Evolutionary conservation across 1,140 invertebrate genomes (phyloP).

Genomic region (Cydia strobilella): DNA sequence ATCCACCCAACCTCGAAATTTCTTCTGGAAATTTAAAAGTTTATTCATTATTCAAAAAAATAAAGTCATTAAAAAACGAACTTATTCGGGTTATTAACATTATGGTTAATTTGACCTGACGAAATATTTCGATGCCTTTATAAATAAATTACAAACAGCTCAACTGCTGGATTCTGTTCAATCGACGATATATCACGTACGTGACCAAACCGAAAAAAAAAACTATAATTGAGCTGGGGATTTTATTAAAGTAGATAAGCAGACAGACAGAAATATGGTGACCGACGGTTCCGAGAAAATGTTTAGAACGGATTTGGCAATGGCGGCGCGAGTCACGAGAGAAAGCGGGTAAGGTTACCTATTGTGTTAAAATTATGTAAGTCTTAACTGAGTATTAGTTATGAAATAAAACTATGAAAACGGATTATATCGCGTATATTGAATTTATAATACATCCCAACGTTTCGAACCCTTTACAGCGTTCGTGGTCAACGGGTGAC

Average conservation of each 20-base stretch:
- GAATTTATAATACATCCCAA: too few species aligned
- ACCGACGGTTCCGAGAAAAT: constrained; percentile 24
- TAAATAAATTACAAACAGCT: constrained; percentile 1
- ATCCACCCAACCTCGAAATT: too few species aligned
- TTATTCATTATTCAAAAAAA: too few species aligned
- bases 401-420: too few species aligned
- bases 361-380: too few species aligned
- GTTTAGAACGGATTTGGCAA: constrained; percentile 6
- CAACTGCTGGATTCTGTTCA: constrained; percentile 17
- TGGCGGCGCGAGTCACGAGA: neutral
- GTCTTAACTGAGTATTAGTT: too few species aligned
- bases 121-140: neutral
- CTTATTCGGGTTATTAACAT: neutral
- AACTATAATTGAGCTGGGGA: constrained; percentile 9
- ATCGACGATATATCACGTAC: constrained; percentile 26
- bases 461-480: too few species aligned
- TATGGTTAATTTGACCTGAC: neutral
- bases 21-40: too few species aligned
- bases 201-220: constrained; percentile 12
- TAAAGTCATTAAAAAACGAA: too few species aligned
- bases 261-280: constrained; percentile 20
- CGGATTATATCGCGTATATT: too few species aligned
- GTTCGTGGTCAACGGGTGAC: too few species aligned
- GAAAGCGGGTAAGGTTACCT: neutral
- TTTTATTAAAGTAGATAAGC: constrained; percentile 29